phyloP scores from a whole-genome alignment of 2,888 invertebrate genomes.

The Diabrotica balteata region DNA sequence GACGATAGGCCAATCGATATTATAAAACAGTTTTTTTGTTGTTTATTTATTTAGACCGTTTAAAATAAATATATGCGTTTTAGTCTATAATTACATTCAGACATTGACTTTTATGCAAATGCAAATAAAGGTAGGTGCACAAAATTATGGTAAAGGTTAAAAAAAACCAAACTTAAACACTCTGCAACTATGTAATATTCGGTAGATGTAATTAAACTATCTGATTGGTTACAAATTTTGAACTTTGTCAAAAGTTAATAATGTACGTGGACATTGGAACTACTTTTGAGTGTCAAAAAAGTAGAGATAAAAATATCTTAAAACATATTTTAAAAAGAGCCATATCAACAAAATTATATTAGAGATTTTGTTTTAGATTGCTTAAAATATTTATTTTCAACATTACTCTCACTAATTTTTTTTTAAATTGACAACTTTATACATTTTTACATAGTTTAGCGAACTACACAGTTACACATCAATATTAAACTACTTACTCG shows the following conservation, averaged over 20 bases:
- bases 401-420: too few relatives aligned
- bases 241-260: conserved; percentile 9
- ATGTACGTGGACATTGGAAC: conserved; percentile 9
- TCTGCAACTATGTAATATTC: conserved; percentile 12
- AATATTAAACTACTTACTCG: conserved; percentile 6
- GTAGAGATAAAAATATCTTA: neutral
- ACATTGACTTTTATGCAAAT: too few relatives aligned
- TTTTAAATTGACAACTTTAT: conserved; percentile 4
- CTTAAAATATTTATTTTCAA: too few relatives aligned
- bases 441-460: conserved; percentile 6
- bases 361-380: too few relatives aligned
- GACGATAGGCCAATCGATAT: too few relatives aligned
- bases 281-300: conserved; percentile 2
- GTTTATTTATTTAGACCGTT: too few relatives aligned
- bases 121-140: too few relatives aligned
- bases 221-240: conserved; percentile 11
- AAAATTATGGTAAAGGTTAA: neutral
- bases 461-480: conserved; percentile 10
- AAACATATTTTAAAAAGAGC: too few relatives aligned
- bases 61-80: too few relatives aligned
- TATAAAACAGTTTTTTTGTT: too few relatives aligned
- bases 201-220: conserved; percentile 11
- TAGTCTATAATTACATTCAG: too few relatives aligned
- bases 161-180: conserved; percentile 5
- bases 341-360: too few relatives aligned